phyloP scores from a whole-genome alignment of 2,888 invertebrate genomes.

The Thymelicus lineola region DNA sequence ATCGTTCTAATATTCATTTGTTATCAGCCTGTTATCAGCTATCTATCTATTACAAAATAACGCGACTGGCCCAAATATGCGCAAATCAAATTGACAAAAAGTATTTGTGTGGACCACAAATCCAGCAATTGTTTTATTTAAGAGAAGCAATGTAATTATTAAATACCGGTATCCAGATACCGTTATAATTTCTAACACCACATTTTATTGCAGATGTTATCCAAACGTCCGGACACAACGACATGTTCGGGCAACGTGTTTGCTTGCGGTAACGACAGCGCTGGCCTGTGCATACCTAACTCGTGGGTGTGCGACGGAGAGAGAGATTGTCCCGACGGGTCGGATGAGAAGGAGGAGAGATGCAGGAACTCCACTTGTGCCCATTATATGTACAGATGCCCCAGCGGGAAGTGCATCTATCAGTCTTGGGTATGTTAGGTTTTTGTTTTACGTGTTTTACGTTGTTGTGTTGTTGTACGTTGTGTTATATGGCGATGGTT shows the following conservation, averaged over 20 bases:
- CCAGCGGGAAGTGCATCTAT: conserved; percentile 83
- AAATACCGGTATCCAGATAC: too few relatives aligned
- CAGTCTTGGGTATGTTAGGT: conserved; percentile 80
- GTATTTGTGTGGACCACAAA: too few relatives aligned
- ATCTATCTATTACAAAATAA: too few relatives aligned
- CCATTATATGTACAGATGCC: conserved; percentile 90
- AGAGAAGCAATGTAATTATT: too few relatives aligned
- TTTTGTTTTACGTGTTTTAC: background rate
- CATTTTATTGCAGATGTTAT: conserved; percentile 14
- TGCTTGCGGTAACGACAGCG: conserved; percentile 62
- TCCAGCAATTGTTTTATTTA: too few relatives aligned
- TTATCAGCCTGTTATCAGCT: too few relatives aligned
- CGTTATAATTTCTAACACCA: background rate
- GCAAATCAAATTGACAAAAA: too few relatives aligned
- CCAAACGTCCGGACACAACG: conserved; percentile 55
- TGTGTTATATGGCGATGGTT: too few relatives aligned
- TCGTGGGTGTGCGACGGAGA: conserved; percentile 93
- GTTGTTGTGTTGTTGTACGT: too few relatives aligned
- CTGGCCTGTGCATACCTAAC: conserved; percentile 88
- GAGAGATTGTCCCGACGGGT: conserved; percentile 89
- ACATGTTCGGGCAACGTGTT: conserved; percentile 65
- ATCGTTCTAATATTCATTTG: too few relatives aligned
- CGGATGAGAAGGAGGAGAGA: conserved; percentile 87
- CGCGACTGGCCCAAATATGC: too few relatives aligned
- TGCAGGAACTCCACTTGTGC: conserved; percentile 89